Base-by-base conservation (phyloP, 2,888 invertebrate genomes). In the Nomada hirtipes region DNA sequence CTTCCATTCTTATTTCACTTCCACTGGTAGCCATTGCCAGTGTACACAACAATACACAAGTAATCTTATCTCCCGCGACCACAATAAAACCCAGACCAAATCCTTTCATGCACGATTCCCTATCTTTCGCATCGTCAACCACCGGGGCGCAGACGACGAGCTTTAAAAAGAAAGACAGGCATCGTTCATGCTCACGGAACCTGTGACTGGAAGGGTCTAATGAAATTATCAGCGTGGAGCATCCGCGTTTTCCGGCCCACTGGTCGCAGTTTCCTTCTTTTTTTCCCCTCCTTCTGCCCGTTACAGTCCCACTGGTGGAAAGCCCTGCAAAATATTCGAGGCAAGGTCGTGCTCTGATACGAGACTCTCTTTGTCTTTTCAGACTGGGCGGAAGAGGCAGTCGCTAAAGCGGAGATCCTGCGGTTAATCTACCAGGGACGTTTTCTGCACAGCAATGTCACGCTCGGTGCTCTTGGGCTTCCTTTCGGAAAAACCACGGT, bases 341-440 rank as follows among this genome's bases (percentile, higher is more conserved):
- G 26, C 72, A 69, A 82, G 68, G 59, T 59, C 78, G 52, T 52
- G 26, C 29, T 29, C 47, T 72, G 60, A 77, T 75, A 52, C 75
- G 23, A 20, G 26, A 36, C 9, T 11, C 26, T 70, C 79, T 83
- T 63, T 86, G 84, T 94, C 94, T 88, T 96, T 96, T 93, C 96
- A 98, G 99, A 99, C 95, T 99, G 99, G 99, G 96, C 97, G 92
- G 97, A 98, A 92, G 99, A 99, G 95, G 97, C 97, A 92, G 98
- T 99, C 90, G 97, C 98, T 88, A 98, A 98, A 94, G 98, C 99
- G 87, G 99, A 99, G 96, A 99, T 99, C 94, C 96, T 99, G 93
- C 97, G 99, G 94, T 97, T 99, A 94, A 99, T 99, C 94, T 99
- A 99, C 95, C 99, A 99, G 96, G 99, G 99, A 90, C 97, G 99